These are phyloP conservation scores for Zaprionus africanus DNA, from an alignment of 1,140 invertebrate genomes.

Conservation along the genomic window DNA sequence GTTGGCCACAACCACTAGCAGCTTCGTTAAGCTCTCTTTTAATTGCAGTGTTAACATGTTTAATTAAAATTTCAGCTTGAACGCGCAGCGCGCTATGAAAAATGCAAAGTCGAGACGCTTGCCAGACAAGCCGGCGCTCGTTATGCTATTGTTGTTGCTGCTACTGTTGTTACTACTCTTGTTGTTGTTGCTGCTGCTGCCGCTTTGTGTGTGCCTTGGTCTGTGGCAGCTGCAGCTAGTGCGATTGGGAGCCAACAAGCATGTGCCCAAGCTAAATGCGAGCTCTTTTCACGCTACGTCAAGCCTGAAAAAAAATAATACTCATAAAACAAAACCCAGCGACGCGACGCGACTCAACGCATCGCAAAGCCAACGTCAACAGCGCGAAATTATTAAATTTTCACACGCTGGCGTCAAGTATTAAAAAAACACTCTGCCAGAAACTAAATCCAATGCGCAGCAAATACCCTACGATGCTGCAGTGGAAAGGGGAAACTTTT, in stretches of 20 bases:
- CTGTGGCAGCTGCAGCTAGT: conserved; percentile 18
- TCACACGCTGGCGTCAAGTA: conserved; percentile 58
- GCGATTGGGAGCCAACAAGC: conserved; percentile 49
- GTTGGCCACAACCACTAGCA: conserved; percentile 13
- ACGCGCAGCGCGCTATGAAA: conserved; percentile 42
- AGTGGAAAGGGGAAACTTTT: background rate
- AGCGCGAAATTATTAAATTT: conserved; percentile 74
- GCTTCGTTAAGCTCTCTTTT: conserved; percentile 48
- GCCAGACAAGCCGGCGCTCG: conserved; percentile 45
- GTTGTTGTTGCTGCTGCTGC: conserved; percentile 2
- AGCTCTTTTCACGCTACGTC: conserved; percentile 75
- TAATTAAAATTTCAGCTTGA: conserved; percentile 78
- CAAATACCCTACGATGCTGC: background rate
- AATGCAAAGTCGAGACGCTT: conserved; percentile 56
- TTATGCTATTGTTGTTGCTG: background rate
- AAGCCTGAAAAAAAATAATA: conserved; percentile 58
- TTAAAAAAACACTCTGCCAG: conserved; percentile 28
- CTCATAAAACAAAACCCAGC: conserved; percentile 14
- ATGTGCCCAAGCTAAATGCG: conserved; percentile 41
- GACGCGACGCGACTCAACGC: background rate
- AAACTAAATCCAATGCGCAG: background rate
- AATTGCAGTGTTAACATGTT: conserved; percentile 81
- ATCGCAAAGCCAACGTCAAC: conserved; percentile 36
- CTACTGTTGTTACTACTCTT: conserved; percentile 1
- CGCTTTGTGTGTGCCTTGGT: conserved; percentile 7